These are phyloP conservation scores for Cantharis rufa DNA, from an alignment of 2,888 invertebrate genomes.

Conservation along the genomic window DNA sequence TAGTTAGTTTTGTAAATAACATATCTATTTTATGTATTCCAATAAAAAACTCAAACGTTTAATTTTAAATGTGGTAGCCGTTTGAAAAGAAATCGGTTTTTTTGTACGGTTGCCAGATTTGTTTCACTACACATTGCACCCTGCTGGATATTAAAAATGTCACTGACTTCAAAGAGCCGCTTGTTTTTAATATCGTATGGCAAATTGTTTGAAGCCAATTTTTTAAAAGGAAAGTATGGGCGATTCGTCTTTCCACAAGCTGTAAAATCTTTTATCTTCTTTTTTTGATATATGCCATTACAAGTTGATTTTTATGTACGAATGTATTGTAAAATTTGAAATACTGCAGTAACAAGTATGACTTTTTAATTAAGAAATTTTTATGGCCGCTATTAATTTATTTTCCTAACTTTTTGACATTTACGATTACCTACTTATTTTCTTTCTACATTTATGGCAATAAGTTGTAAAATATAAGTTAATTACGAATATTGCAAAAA, in stretches of 20 bases:
- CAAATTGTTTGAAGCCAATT: constrained; percentile 32
- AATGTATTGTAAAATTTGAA: not conserved
- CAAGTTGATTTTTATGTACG: not conserved
- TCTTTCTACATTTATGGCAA: not conserved
- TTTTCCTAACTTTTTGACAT: not conserved
- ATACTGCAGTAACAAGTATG: not conserved
- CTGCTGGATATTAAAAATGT: constrained; percentile 36
- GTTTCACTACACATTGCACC: constrained; percentile 31
- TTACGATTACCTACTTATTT: not conserved
- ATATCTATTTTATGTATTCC: not conserved
- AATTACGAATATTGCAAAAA: not conserved
- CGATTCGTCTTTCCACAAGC: not conserved
- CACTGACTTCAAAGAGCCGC: constrained; percentile 34
- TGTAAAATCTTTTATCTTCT: not conserved
- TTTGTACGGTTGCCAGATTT: constrained; percentile 31
- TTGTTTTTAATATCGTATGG: constrained; percentile 36
- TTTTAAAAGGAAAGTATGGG: constrained; percentile 17
- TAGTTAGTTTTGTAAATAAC: constrained; percentile 5
- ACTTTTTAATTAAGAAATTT: not conserved
- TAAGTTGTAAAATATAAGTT: not conserved
- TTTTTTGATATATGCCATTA: not conserved
- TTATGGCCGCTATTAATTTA: not conserved
- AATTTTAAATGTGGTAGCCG: constrained; percentile 5
- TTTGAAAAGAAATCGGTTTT: constrained; percentile 6
- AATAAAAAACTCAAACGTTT: constrained; percentile 1